A percentile compares a stretch with the other conserved stretches of the same genome.
These are phyloP conservation scores for Eupithecia insigniata DNA, from an alignment of 2,888 invertebrate genomes.

Conservation along the genomic window DNA sequence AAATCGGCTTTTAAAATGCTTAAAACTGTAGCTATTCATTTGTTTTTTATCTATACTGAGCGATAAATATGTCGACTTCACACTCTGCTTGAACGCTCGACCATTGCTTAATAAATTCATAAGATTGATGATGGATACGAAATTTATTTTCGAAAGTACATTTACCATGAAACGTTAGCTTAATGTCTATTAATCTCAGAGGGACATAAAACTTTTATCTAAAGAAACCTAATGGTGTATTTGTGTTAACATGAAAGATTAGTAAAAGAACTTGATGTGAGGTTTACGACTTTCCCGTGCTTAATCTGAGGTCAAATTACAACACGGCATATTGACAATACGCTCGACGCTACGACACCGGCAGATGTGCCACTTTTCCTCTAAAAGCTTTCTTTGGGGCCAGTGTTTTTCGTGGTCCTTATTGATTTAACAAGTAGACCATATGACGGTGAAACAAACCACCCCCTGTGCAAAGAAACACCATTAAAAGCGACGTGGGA, in stretches of 20 bases:
- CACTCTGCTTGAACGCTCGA: constrained; percentile 65
- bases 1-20: constrained; percentile 66
- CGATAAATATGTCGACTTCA: constrained; percentile 76
- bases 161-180: constrained; percentile 72
- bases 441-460: constrained; percentile 72
- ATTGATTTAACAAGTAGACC: constrained; percentile 75
- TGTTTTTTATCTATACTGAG: constrained; percentile 70
- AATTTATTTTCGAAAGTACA: constrained; percentile 77
- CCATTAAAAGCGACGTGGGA: constrained; percentile 80
- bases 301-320: constrained; percentile 10
- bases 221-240: constrained; percentile 58
- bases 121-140: constrained; percentile 79
- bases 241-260: constrained; percentile 59
- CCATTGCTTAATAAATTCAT: constrained; percentile 73
- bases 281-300: constrained; percentile 27
- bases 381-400: constrained; percentile 33
- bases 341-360: neutral
- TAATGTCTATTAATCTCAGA: constrained; percentile 73
- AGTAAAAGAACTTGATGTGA: constrained; percentile 31
- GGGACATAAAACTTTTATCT: constrained; percentile 63
- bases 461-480: constrained; percentile 80
- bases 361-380: constrained; percentile 16
- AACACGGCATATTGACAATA: neutral
- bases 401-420: constrained; percentile 46
- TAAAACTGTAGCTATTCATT: constrained; percentile 64